phyloP scores from a whole-genome alignment of 2,113 vertebrate genomes.

The Spea multiplicata region DNA sequence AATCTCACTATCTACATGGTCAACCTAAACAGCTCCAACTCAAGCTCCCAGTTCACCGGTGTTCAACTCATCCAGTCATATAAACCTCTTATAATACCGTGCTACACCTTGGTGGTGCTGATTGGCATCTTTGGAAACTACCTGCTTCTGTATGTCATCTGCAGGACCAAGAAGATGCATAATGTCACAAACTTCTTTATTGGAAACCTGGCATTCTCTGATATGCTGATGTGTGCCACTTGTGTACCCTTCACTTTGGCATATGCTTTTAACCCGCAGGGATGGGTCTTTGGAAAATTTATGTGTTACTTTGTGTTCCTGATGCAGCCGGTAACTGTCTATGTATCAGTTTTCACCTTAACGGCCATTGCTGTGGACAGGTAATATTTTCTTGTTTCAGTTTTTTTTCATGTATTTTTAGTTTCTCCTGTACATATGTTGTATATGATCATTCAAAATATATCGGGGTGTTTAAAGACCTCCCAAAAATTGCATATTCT shows the following conservation, averaged over 20 bases:
- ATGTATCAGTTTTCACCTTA: conserved; percentile 84
- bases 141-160: conserved; percentile 82
- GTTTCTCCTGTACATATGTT: neutral
- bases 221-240: conserved; percentile 85
- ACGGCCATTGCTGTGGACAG: conserved; percentile 86
- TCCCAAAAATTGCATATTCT: too few relatives aligned
- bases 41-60: conserved; percentile 69
- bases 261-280: conserved; percentile 80
- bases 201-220: conserved; percentile 83
- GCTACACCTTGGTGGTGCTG: conserved; percentile 77
- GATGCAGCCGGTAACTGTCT: conserved; percentile 82
- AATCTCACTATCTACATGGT: conserved; percentile 62
- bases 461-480: neutral
- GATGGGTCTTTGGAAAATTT: conserved; percentile 84
- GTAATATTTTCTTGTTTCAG: conserved; percentile 51
- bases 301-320: conserved; percentile 85
- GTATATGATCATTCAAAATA: neutral
- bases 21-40: conserved; percentile 63
- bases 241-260: conserved; percentile 84
- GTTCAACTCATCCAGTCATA: conserved; percentile 83
- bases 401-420: neutral
- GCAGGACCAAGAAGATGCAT: conserved; percentile 83
- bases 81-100: conserved; percentile 81
- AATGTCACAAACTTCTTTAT: conserved; percentile 88
- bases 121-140: conserved; percentile 81